These are phyloP conservation scores for Triops longicaudatus DNA, from an alignment of 1,140 invertebrate species.

Conservation along the genomic window DNA sequence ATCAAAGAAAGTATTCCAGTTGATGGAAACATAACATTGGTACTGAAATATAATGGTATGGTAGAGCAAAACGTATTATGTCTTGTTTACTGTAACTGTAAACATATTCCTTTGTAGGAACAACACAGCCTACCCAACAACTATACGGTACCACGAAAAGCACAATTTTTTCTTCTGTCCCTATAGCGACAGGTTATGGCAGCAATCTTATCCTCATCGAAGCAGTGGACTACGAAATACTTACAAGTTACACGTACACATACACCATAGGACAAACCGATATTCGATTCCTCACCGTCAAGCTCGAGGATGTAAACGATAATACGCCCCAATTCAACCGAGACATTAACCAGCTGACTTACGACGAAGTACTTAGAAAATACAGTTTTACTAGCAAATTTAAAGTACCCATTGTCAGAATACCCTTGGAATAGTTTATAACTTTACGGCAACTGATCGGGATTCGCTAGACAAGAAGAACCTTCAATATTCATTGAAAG, in stretches of 20 bases:
- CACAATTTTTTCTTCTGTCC: background rate
- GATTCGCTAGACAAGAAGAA: background rate
- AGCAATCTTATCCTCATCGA: background rate
- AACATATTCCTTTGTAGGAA: background rate
- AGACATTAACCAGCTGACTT: background rate
- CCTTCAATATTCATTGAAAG: background rate
- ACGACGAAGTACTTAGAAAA: background rate
- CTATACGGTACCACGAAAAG: background rate
- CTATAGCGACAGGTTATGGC: too few species aligned
- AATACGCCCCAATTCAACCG: background rate
- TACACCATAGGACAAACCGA: background rate
- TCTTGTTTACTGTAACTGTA: too few species aligned
- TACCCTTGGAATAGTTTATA: background rate
- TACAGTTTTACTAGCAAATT: background rate
- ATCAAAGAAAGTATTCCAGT: background rate
- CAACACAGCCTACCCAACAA: background rate
- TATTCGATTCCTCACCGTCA: slow-evolving; percentile 2
- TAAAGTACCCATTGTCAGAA: background rate
- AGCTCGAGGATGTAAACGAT: slow-evolving; percentile 10
- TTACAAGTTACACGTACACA: background rate
- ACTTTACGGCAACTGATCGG: slow-evolving; percentile 3
- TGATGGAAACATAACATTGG: background rate
- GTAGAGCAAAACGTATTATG: too few species aligned
- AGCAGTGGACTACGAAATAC: background rate
- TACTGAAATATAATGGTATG: background rate